Percentiles rank a stretch among this genome's conserved stretches.
Conservation (phyloP, 2,113 vertebrate genomes). For the Pagrus major region DNA sequence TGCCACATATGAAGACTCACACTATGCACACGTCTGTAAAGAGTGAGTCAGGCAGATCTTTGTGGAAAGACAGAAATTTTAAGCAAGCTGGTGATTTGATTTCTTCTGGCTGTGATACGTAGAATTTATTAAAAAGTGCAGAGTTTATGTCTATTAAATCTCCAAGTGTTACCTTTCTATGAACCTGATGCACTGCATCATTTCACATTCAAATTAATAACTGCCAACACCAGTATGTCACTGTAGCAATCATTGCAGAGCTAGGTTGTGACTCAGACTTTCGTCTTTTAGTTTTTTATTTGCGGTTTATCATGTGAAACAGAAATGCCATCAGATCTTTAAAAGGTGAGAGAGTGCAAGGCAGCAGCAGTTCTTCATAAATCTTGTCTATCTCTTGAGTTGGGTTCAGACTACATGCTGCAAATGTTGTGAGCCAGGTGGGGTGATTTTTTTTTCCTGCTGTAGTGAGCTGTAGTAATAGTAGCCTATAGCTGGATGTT, state of each 20-base stretch:
- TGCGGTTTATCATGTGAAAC: slow-evolving; percentile 24
- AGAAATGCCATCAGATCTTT: slow-evolving; percentile 40
- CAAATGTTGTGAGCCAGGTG: slow-evolving; percentile 28
- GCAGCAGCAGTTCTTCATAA: slow-evolving; percentile 34
- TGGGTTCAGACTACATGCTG: slow-evolving; percentile 8
- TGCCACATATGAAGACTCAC: background rate
- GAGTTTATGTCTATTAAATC: slow-evolving; percentile 6
- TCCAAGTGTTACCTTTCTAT: background rate
- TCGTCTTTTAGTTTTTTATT: slow-evolving; percentile 19
- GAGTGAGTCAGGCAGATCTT: background rate
- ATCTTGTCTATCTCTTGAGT: slow-evolving; percentile 12
- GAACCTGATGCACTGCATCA: background rate
- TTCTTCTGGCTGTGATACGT: background rate
- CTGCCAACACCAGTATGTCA: background rate
- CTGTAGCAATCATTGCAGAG: background rate
- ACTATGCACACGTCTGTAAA: background rate
- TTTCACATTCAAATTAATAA: background rate
- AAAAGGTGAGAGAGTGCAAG: slow-evolving; percentile 26
- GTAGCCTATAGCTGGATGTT: slow-evolving; percentile 50
- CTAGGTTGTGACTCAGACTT: background rate
- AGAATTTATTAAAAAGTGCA: background rate
- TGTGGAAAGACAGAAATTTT: background rate
- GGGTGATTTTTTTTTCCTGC: slow-evolving; percentile 20
- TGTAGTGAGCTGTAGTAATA: slow-evolving; percentile 33
- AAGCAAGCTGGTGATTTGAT: background rate